phyloP scores from a whole-genome alignment of 1,140 invertebrate genomes.

The Stegodyphus dumicola region DNA sequence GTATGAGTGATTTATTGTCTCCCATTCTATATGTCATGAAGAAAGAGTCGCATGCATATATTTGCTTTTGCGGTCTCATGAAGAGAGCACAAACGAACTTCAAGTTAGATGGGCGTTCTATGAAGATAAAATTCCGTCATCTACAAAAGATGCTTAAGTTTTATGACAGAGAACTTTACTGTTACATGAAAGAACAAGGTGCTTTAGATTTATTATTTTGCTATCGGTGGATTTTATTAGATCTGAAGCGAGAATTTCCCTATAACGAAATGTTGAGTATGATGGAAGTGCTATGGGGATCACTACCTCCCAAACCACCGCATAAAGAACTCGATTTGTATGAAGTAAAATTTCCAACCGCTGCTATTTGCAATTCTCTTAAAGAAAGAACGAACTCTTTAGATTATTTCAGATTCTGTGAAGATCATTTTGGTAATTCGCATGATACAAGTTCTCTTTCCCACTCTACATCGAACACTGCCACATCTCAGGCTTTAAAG shows the following conservation, averaged over 20 bases:
- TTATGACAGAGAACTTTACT: conserved; percentile 91
- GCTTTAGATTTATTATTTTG: conserved; percentile 95
- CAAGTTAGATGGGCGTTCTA: conserved; percentile 88
- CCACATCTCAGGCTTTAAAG: not conserved
- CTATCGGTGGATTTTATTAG: conserved; percentile 94
- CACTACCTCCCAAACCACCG: conserved; percentile 78
- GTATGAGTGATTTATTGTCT: conserved; percentile 97
- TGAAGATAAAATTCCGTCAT: conserved; percentile 94
- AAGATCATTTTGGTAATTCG: conserved; percentile 13
- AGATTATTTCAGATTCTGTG: conserved; percentile 14
- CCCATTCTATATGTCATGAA: conserved; percentile 93
- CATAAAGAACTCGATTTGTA: conserved; percentile 50
- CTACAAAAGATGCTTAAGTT: conserved; percentile 87
- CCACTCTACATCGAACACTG: not conserved
- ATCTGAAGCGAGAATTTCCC: conserved; percentile 97
- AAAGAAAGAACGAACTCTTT: not conserved
- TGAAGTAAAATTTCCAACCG: conserved; percentile 39
- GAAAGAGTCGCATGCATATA: conserved; percentile 95
- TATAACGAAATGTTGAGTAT: conserved; percentile 94
- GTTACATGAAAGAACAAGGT: conserved; percentile 81
- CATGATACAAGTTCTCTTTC: not conserved
- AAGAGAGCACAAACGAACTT: conserved; percentile 88
- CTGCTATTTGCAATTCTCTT: conserved; percentile 4
- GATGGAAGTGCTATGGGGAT: conserved; percentile 96
- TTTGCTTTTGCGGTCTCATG: conserved; percentile 97